These are phyloP conservation scores for Spongia lamella DNA, from an alignment of 37 sponge, comb jelly and placozoan species.

Conservation along the genomic window DNA sequence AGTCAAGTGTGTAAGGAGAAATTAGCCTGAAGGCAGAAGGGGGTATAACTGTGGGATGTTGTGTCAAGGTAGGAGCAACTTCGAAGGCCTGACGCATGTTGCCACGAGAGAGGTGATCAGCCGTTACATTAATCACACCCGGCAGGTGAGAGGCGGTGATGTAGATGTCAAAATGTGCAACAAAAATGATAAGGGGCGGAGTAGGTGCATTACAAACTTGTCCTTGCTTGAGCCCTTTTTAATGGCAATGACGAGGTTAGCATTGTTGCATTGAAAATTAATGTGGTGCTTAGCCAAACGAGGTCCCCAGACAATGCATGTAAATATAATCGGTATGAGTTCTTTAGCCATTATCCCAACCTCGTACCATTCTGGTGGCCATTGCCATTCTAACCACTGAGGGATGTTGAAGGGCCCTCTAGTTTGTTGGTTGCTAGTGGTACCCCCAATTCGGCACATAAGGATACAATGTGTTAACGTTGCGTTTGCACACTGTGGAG, in stretches of 20 bases:
- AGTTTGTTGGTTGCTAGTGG: conserved; percentile 37
- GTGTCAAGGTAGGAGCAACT: too few relatives aligned
- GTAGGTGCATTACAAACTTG: conserved; percentile 1
- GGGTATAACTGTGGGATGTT: not conserved
- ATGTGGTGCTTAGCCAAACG: not conserved
- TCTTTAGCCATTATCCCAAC: conserved; percentile 14
- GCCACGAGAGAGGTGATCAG: too few relatives aligned
- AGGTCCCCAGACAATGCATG: conserved; percentile 19
- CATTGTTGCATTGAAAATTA: too few relatives aligned
- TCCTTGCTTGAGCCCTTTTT: too few relatives aligned
- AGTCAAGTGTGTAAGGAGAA: conserved; percentile 1
- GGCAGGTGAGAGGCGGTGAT: too few relatives aligned
- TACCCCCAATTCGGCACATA: conserved; percentile 14
- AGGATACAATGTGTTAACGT: not conserved
- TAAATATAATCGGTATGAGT: conserved; percentile 11
- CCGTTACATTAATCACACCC: too few relatives aligned
- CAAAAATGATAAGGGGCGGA: conserved; percentile 6
- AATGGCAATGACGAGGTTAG: too few relatives aligned
- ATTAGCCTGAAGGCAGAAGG: not conserved
- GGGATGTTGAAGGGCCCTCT: conserved; percentile 21
- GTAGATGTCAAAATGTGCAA: too few relatives aligned
- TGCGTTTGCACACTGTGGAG: not conserved
- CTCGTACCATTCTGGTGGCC: too few relatives aligned
- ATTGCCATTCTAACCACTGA: too few relatives aligned
- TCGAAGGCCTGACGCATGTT: too few relatives aligned